Percentiles rank a stretch among this genome's conserved stretches.
Evolutionary conservation across 2,888 invertebrate genomes (phyloP).

Genomic region (Junonia oenone): DNA sequence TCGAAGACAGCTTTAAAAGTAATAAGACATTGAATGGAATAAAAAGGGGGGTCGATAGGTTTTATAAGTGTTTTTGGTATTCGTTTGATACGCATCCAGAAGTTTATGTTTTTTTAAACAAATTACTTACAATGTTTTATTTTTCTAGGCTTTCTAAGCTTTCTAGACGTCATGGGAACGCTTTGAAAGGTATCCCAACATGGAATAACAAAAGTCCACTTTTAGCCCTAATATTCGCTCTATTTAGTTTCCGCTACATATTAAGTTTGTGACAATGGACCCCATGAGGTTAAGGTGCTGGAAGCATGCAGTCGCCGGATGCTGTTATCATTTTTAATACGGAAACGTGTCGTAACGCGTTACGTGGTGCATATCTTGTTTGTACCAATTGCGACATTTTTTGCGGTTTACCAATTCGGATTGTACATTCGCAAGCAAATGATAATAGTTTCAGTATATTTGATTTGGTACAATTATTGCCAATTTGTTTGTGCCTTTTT

Average conservation of each 20-base stretch:
- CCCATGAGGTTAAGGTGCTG: constrained; percentile 20
- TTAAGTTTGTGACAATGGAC: neutral
- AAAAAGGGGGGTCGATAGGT: too few relatives aligned
- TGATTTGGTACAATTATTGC: neutral
- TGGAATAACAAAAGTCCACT: neutral
- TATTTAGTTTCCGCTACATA: neutral
- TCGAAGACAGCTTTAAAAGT: too few relatives aligned
- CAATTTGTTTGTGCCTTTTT: neutral
- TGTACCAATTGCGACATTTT: neutral
- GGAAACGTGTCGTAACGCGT: constrained; percentile 13
- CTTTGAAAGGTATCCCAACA: too few relatives aligned
- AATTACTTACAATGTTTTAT: too few relatives aligned
- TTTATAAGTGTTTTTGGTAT: too few relatives aligned
- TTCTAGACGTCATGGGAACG: too few relatives aligned
- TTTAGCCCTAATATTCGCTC: neutral
- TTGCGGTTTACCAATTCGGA: neutral
- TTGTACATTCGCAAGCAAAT: neutral
- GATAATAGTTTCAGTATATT: neutral
- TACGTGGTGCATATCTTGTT: constrained; percentile 14
- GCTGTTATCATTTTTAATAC: constrained; percentile 19
- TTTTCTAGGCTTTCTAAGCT: too few relatives aligned
- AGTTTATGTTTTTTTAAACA: too few relatives aligned
- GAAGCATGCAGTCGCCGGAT: constrained; percentile 19
- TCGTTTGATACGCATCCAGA: too few relatives aligned
- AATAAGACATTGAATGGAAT: too few relatives aligned